Percentiles rank a stretch among this genome's conserved stretches.
Evolutionary conservation across 2,888 invertebrate species (phyloP).

Genomic region (Agrochola macilenta): DNA sequence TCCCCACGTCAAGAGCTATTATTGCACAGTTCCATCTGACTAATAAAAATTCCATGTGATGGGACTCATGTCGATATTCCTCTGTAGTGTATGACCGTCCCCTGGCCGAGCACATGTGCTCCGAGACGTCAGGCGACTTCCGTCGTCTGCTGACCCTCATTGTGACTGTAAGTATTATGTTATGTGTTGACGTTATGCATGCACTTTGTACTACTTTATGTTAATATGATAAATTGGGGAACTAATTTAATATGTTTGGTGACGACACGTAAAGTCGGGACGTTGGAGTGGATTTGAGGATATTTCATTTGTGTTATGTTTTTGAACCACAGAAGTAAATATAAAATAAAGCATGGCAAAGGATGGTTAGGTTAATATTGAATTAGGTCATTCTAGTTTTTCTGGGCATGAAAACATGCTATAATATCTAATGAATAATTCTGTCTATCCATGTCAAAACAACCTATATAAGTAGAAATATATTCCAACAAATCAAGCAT

Average conservation of each 20-base stretch:
- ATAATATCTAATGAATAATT: background rate
- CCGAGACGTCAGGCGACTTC: constrained; percentile 95
- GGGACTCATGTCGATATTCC: background rate
- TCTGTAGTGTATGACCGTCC: constrained; percentile 92
- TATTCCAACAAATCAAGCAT: background rate
- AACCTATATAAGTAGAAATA: background rate
- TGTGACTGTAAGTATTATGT: constrained; percentile 89
- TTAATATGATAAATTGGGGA: background rate
- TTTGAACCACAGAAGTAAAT: no score
- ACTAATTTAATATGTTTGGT: background rate
- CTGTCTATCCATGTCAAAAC: background rate
- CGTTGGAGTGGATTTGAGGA: no score
- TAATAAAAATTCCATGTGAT: background rate
- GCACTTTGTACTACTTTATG: background rate
- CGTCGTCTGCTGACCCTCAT: constrained; percentile 94
- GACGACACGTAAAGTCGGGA: background rate
- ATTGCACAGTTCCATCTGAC: background rate
- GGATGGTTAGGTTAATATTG: background rate
- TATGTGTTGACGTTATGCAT: constrained; percentile 8
- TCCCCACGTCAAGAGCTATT: background rate
- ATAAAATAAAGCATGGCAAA: background rate
- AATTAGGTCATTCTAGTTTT: no score
- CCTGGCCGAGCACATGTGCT: constrained; percentile 93
- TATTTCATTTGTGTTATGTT: no score
- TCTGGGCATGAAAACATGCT: background rate